Conservation (phyloP, 2,113 vertebrate genomes). For the Chauna torquata region DNA sequence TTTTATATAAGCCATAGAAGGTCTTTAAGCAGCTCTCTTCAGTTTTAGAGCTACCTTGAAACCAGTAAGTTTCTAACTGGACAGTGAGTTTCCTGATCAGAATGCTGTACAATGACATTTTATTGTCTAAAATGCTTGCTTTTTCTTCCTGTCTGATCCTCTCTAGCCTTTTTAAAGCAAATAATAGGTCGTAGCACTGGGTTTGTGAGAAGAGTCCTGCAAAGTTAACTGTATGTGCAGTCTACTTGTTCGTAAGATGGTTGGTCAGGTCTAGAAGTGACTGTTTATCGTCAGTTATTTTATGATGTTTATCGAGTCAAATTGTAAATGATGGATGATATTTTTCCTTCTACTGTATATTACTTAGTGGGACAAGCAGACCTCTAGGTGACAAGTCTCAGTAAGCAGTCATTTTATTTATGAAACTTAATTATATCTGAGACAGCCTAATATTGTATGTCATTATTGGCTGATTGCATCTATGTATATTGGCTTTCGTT, state of each 20-base stretch:
- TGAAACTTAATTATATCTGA: background rate
- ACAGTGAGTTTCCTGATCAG: background rate
- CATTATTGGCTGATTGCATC: background rate
- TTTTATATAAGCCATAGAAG: background rate
- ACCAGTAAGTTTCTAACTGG: background rate
- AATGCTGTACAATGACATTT: background rate
- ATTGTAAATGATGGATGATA: background rate
- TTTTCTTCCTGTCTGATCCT: background rate
- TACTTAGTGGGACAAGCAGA: background rate
- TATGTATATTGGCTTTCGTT: background rate
- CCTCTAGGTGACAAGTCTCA: background rate
- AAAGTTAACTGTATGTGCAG: accelerated
- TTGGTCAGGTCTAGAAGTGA: background rate
- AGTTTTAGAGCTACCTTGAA: background rate
- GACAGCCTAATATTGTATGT: background rate
- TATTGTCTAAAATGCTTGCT: background rate
- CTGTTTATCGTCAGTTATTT: background rate
- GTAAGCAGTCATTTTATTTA: background rate
- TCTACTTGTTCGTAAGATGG: background rate
- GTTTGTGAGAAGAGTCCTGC: background rate
- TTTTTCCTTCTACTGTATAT: background rate
- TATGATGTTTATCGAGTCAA: background rate
- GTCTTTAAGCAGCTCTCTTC: background rate
- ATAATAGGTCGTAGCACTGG: background rate
- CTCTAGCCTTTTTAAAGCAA: background rate